These are phyloP conservation scores for Zygaena filipendulae DNA, from an alignment of 2,888 invertebrate species.

Conservation along the genomic window DNA sequence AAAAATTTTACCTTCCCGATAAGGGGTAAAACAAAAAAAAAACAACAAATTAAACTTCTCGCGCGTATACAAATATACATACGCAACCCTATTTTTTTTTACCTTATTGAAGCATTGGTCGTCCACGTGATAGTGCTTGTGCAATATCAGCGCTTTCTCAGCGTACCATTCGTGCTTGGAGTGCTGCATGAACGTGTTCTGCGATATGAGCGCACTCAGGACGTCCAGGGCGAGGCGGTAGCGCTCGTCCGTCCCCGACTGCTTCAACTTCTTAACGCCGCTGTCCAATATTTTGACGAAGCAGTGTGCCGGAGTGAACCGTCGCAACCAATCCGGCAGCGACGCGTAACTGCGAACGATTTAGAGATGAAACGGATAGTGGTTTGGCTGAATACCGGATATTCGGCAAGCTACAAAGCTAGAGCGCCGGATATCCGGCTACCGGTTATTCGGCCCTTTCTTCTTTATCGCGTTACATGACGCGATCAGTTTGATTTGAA, in stretches of 20 bases:
- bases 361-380: too few species aligned
- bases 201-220: constrained; percentile 57
- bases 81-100: too few species aligned
- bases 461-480: too few species aligned
- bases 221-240: constrained; percentile 55
- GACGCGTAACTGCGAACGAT: constrained; percentile 33
- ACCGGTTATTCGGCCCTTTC: too few species aligned
- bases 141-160: constrained; percentile 71
- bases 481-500: too few species aligned
- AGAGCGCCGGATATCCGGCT: too few species aligned
- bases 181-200: constrained; percentile 50
- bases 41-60: too few species aligned
- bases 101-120: too few species aligned
- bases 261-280: constrained; percentile 48
- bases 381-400: too few species aligned
- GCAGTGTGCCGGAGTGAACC: constrained; percentile 65
- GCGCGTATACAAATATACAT: too few species aligned
- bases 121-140: constrained; percentile 40
- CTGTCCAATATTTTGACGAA: constrained; percentile 44
- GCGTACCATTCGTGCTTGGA: constrained; percentile 67
- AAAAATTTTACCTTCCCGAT: too few species aligned
- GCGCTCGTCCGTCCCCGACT: constrained; percentile 20
- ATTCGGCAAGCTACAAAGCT: background rate
- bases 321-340: constrained; percentile 62
- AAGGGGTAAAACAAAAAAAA: too few species aligned